phyloP scores from a whole-genome alignment of 2,888 invertebrate species.

The Nesidiocoris tenuis region DNA sequence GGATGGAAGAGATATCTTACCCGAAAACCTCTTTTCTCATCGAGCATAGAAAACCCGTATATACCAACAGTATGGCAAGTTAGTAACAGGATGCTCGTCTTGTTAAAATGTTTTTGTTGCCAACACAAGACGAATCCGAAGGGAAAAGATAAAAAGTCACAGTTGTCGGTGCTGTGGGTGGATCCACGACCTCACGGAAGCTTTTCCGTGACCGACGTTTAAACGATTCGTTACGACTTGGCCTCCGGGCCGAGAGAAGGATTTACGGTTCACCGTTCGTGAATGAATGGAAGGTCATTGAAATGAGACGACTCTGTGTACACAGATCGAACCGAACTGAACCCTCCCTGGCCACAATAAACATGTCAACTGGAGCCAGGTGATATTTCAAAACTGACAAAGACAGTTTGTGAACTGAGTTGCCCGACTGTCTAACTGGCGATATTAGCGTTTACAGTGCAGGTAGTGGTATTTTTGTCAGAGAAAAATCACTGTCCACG shows the following conservation, averaged over 20 bases:
- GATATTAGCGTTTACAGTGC: not conserved
- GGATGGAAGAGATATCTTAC: not conserved
- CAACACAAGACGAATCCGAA: not conserved
- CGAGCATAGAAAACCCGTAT: not conserved
- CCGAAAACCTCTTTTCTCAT: not conserved
- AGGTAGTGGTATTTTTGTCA: too few species aligned
- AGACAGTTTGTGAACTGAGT: not conserved
- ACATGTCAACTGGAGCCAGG: conserved; percentile 9
- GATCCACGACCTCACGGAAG: not conserved
- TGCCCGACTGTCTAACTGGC: not conserved
- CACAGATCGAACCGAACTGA: conserved; percentile 11
- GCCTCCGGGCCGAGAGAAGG: conserved; percentile 17
- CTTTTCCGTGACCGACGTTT: conserved; percentile 24
- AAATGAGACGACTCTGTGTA: conserved; percentile 16
- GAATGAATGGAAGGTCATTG: conserved; percentile 18
- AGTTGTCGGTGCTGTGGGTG: not conserved
- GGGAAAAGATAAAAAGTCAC: not conserved
- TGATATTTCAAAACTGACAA: conserved; percentile 20
- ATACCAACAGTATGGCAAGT: not conserved
- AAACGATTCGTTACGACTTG: conserved; percentile 38
- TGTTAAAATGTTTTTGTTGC: conserved; percentile 11
- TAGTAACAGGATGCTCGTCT: not conserved
- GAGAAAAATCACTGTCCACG: too few species aligned
- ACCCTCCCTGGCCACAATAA: conserved; percentile 19
- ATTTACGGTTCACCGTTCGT: conserved; percentile 39